phyloP scores from a whole-genome alignment of 2,888 invertebrate species.

The Pseudococcus viburni region DNA sequence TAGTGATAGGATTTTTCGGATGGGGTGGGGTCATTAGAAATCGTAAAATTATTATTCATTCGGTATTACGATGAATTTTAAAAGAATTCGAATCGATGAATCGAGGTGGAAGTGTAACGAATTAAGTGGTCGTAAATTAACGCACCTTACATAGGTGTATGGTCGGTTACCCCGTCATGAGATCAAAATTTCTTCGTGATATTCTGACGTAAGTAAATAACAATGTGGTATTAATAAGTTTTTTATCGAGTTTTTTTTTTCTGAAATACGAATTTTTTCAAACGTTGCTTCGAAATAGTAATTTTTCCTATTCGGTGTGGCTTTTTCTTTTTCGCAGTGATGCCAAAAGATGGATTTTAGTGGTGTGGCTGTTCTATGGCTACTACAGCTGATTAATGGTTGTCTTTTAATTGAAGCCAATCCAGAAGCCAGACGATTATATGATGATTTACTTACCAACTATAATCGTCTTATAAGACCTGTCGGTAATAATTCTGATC shows the following conservation, averaged over 20 bases:
- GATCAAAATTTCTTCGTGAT: constrained; percentile 47
- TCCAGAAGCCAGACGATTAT: constrained; percentile 81
- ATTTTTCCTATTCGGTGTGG: neutral
- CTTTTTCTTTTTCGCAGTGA: constrained; percentile 28
- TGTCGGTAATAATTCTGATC: constrained; percentile 70
- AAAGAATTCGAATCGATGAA: constrained; percentile 46
- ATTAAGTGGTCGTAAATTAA: constrained; percentile 34
- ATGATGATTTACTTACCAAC: constrained; percentile 95
- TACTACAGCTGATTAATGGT: constrained; percentile 64
- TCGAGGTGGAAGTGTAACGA: constrained; percentile 20
- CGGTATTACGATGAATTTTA: constrained; percentile 17
- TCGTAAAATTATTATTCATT: constrained; percentile 53
- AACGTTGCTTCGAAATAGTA: neutral
- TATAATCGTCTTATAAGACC: constrained; percentile 87
- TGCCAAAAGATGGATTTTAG: constrained; percentile 65
- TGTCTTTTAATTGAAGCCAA: constrained; percentile 67
- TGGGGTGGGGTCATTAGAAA: constrained; percentile 64
- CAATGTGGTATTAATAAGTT: constrained; percentile 23
- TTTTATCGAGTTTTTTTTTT: neutral
- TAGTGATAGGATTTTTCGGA: constrained; percentile 62
- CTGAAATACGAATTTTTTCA: neutral
- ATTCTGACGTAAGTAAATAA: constrained; percentile 64
- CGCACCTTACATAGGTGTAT: constrained; percentile 63
- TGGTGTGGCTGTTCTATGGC: constrained; percentile 60
- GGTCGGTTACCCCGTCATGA: constrained; percentile 59